Evolutionary conservation across 2,797 vertebrate species (phyloP).

Genomic region (Tolypeutes matacus): DNA sequence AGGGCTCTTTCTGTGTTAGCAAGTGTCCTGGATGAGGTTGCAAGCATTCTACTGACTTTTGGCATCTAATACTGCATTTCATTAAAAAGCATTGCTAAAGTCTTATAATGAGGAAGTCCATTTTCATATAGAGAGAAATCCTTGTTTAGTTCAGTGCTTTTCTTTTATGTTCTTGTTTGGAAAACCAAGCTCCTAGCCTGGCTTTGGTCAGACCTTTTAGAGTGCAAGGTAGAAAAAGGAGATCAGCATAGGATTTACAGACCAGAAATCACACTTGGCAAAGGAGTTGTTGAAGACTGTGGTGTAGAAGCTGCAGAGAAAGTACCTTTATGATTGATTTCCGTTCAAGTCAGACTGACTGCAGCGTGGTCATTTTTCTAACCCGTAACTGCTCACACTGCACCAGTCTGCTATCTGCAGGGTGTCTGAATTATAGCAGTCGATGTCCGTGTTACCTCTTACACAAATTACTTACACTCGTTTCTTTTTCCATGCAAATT

Average conservation of each 20-base stretch:
- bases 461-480: constrained; percentile 93
- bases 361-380: constrained; percentile 94
- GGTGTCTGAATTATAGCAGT: constrained; percentile 92
- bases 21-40: constrained; percentile 42
- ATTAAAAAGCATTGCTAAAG: constrained; percentile 63
- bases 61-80: constrained; percentile 49
- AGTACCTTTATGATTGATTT: constrained; percentile 94
- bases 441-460: constrained; percentile 91
- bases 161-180: constrained; percentile 75
- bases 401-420: constrained; percentile 89
- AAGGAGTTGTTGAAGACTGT: constrained; percentile 91
- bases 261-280: constrained; percentile 87
- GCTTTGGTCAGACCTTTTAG: constrained; percentile 74
- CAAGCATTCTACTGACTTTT: constrained; percentile 51
- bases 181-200: constrained; percentile 38
- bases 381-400: constrained; percentile 90
- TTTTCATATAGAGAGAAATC: constrained; percentile 46
- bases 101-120: constrained; percentile 78
- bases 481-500: constrained; percentile 94
- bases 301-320: constrained; percentile 90
- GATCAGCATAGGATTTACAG: constrained; percentile 84
- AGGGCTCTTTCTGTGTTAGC: background rate
- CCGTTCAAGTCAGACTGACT: constrained; percentile 93
- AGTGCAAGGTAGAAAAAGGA: constrained; percentile 76
- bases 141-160: constrained; percentile 76